These are phyloP conservation scores for Sphaeridia pumilis DNA, from an alignment of 2,888 invertebrate species.

Conservation along the genomic window DNA sequence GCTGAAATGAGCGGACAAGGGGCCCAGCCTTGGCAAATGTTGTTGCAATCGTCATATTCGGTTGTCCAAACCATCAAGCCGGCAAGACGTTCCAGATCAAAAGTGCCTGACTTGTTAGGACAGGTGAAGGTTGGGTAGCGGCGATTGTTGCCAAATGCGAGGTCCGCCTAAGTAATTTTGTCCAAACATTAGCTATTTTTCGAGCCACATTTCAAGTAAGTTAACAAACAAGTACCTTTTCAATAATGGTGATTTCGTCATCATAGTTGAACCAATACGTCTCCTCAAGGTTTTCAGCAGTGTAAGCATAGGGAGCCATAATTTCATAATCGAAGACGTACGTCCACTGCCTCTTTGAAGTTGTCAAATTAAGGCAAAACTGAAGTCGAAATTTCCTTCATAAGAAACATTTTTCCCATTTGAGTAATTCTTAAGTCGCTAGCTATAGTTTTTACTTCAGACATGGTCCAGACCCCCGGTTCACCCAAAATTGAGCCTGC, in stretches of 20 bases:
- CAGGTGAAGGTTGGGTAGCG: no score
- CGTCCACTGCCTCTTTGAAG: no score
- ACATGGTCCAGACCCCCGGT: no score
- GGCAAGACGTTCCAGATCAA: neutral
- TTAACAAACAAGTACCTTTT: no score
- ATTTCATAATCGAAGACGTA: neutral
- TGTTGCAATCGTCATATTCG: slow-evolving; percentile 11
- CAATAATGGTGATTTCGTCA: slow-evolving; percentile 3
- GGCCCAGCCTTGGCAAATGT: slow-evolving; percentile 7
- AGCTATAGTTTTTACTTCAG: no score
- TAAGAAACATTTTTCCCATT: neutral
- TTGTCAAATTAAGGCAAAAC: no score
- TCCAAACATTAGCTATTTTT: no score
- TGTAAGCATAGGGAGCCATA: no score
- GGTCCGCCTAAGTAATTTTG: slow-evolving; percentile 4
- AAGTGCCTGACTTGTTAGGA: no score
- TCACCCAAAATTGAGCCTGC: no score
- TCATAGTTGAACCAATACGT: slow-evolving; percentile 15
- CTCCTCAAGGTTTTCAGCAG: slow-evolving; percentile 2
- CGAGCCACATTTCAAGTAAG: no score
- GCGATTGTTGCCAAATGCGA: neutral
- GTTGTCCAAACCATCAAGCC: slow-evolving; percentile 12
- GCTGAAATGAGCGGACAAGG: slow-evolving; percentile 2
- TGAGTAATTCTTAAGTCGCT: neutral
- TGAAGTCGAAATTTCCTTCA: no score